Evolutionary conservation across 1,140 invertebrate genomes (phyloP), one percentile per base, ranked within the genome.

Genomic region (Parapsyche elsis): DNA sequence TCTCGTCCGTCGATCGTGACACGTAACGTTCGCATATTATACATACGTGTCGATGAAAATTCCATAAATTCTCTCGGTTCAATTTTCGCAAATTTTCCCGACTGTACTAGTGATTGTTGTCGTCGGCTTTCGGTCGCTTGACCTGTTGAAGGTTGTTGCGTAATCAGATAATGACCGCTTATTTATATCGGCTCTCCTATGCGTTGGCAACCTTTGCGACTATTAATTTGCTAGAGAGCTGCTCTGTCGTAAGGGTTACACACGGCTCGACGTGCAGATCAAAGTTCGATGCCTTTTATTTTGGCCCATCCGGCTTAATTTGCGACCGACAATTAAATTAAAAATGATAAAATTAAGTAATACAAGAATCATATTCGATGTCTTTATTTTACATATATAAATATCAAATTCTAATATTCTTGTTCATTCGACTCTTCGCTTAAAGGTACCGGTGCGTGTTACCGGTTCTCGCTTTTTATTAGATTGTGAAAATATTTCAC

Each of bases 91-190:
- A 10, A 14, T 12, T 53, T 53, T 16, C 16, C 49, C 1, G 49
- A 16, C 16, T 38, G 30, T 7, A 38, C 7, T 38, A 1, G 30
- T 7, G 30, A 38, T 38, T 38, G 30, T 38, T 38, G 30, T 61
- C 19, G 57, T 61, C 16, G 57, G 57, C 19, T 21, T 16, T 38
- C 19, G 57, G 16, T 5, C 57, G 57, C 16, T 61, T 24, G 64
- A 67, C 64, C 64, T 67, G 64, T 67, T 67, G 64, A 67, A 67
- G 64, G 64, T 67, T 67, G 64, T 67, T 67, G 26, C 64, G 64
- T 30, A 67, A 67, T 67, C 64, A 23, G 21, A 67, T 67, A 23
- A 67, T 67, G 19, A 10, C 24, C 64, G 64, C 24, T 67, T 67
- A 26, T 67, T 67, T 67, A 67, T 67, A 23, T 9, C 19, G 23